Evolutionary conservation across 1,140 invertebrate species (phyloP), one percentile per base, ranked within the genome.

Genomic region (Solenopsis invicta): DNA sequence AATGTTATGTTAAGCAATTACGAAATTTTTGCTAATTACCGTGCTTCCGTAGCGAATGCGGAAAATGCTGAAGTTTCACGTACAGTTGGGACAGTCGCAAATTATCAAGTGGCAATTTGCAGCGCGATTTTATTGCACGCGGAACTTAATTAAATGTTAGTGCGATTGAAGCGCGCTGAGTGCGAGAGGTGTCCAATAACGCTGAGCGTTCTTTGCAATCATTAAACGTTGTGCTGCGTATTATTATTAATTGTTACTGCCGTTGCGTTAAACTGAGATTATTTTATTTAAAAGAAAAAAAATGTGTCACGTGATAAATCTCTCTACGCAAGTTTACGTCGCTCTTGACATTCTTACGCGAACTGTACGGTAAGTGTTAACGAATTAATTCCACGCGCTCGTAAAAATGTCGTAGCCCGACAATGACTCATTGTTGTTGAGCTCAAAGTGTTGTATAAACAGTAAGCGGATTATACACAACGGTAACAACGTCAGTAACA

Each of bases 401-500:
- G 29, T 67, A 80, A 80, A 80, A 80, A 80, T 52, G 48, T 67
- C 77, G 56, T 18, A 54, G 66, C 37, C 24, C 54, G 59, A 85
- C 34, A 71, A 29, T 71, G 77, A 81, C 66, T 81, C 34, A 81
- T 69, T 67, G 62, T 37, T 34, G 77, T 37, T 24, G 29, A 81
- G 50, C 54, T 41, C 9, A 18, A 41, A 71, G 66, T 81, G 77
- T 71, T 71, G 48, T 81, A 81, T 41, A 81, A 81, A 56, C 34
- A 56, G 34, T 45, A 61, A 80, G 48, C 62, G 77, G 50, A 81
- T 81, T 81, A 81, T 71, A 71, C 78, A 18, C 16, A n/a, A n/a
- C 10, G n/a, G 77, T 54, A 80, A 45, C 34, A 71, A 81, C 64
- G 37, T 81, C 34, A 74, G 71, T 41, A 75, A 69, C 71, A 80